These are phyloP conservation scores for Scophthalmus maximus DNA, from an alignment of 2,113 vertebrate genomes.

Conservation along the genomic window DNA sequence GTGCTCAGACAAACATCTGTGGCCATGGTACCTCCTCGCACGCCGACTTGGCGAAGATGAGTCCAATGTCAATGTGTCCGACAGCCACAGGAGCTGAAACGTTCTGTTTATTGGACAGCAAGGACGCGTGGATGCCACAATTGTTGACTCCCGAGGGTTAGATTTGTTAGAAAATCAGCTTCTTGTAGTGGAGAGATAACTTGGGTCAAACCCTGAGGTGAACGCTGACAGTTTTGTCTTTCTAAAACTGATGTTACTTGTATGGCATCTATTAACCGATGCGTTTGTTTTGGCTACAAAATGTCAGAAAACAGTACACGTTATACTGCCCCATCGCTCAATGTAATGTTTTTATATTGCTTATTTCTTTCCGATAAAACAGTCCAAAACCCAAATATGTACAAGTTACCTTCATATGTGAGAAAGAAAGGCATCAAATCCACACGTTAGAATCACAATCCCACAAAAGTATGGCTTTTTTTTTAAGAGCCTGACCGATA, in stretches of 20 bases:
- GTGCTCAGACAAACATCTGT: slow-evolving; percentile 43
- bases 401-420: background rate
- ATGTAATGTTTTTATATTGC: background rate
- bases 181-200: background rate
- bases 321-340: background rate
- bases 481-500: too few species aligned
- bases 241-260: too few species aligned
- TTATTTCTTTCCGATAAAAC: background rate
- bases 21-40: slow-evolving; percentile 30
- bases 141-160: too few species aligned
- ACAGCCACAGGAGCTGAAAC: slow-evolving; percentile 11
- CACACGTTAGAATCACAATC: too few species aligned
- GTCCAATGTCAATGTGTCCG: background rate
- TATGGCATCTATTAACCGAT: too few species aligned
- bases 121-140: background rate
- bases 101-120: background rate
- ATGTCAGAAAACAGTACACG: too few species aligned
- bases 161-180: too few species aligned
- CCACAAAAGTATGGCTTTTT: too few species aligned
- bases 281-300: too few species aligned
- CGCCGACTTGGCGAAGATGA: slow-evolving; percentile 13
- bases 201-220: too few species aligned
- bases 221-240: too few species aligned
- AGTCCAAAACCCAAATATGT: background rate
- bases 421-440: background rate